phyloP scores from a whole-genome alignment of 2,113 vertebrate genomes.

The Hippoglossus stenolepis region DNA sequence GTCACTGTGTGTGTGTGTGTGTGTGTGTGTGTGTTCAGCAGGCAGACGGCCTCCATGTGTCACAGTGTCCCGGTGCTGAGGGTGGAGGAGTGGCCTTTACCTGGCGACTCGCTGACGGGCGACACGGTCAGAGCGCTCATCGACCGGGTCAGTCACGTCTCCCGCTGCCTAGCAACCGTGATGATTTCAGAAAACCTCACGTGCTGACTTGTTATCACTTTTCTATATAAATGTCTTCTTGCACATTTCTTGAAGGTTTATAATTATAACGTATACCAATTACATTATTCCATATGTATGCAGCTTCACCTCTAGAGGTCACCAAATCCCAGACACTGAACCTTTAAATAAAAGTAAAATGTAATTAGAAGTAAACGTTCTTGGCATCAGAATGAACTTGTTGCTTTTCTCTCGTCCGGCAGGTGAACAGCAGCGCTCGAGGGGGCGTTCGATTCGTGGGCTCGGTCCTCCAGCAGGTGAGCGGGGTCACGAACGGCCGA shows the following conservation, averaged over 20 bases:
- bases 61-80: slow-evolving; percentile 87
- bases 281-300: too few relatives aligned
- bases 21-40: slow-evolving; percentile 61
- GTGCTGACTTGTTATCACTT: too few relatives aligned
- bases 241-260: too few relatives aligned
- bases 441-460: slow-evolving; percentile 92
- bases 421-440: slow-evolving; percentile 91
- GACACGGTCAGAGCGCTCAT: slow-evolving; percentile 88
- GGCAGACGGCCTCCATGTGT: slow-evolving; percentile 82
- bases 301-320: too few relatives aligned
- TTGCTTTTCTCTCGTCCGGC: not conserved
- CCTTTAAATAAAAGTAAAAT: too few relatives aligned
- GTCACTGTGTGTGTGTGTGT: not conserved
- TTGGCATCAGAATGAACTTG: too few relatives aligned
- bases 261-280: too few relatives aligned
- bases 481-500: slow-evolving; percentile 69
- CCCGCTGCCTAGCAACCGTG: not conserved
- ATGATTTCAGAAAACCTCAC: not conserved
- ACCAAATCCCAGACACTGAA: too few relatives aligned
- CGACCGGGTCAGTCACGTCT: slow-evolving; percentile 83
- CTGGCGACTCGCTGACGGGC: slow-evolving; percentile 87
- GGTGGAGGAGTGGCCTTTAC: slow-evolving; percentile 94
- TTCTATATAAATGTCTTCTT: too few relatives aligned
- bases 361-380: too few relatives aligned
- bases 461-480: slow-evolving; percentile 87